phyloP scores from a whole-genome alignment of 2,797 vertebrate genomes.

The Acanthurus leucopareius region DNA sequence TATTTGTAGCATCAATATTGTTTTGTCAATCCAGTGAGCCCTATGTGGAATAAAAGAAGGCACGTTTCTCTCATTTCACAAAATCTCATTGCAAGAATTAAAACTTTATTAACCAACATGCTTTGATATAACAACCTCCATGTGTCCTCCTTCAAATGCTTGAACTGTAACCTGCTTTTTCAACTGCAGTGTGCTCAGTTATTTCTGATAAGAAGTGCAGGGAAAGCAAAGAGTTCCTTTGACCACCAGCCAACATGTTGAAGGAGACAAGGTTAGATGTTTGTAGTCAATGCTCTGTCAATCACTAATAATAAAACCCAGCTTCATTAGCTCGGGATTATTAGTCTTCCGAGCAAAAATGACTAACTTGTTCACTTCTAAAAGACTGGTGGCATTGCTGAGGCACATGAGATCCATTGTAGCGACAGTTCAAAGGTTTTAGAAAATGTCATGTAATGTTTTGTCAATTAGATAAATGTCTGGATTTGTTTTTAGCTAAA shows the following conservation, averaged over 20 bases:
- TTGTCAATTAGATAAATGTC: slow-evolving; percentile 8
- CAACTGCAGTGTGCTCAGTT: not conserved
- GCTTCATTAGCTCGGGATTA: slow-evolving; percentile 29
- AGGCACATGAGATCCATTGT: slow-evolving; percentile 64
- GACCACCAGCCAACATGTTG: not conserved
- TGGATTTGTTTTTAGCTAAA: slow-evolving; percentile 6
- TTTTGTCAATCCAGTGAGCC: not conserved
- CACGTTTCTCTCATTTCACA: not conserved
- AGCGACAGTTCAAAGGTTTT: slow-evolving; percentile 1
- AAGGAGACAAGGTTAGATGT: not conserved
- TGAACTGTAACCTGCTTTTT: not conserved
- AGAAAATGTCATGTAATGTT: not conserved
- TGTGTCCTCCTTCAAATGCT: not conserved
- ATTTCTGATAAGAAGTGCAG: slow-evolving; percentile 1
- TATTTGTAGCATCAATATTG: not conserved
- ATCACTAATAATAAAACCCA: not conserved
- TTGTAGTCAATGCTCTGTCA: not conserved
- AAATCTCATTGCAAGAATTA: not conserved
- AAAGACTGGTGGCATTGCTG: slow-evolving; percentile 52
- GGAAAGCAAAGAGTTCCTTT: slow-evolving; percentile 2
- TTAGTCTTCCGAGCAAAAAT: slow-evolving; percentile 24
- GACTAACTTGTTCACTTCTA: slow-evolving; percentile 14
- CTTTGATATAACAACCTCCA: not conserved
- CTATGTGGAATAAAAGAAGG: not conserved
- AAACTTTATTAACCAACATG: not conserved